Conservation (phyloP, 2,113 vertebrate species). For the Neolamprologus devosi region DNA sequence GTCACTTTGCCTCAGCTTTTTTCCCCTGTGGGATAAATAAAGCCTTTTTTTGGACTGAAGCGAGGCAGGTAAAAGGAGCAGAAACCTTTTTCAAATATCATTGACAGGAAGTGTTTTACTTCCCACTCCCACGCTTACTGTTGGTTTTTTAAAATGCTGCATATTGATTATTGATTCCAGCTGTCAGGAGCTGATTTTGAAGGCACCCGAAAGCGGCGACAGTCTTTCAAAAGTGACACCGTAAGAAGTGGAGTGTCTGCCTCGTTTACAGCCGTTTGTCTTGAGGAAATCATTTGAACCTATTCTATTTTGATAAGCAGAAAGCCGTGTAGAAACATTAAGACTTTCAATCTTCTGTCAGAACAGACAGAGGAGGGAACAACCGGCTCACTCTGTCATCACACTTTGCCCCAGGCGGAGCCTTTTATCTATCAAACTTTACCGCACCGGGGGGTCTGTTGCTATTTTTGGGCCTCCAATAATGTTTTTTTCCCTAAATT, state of each 20-base stretch:
- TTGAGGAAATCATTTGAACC: conserved; percentile 11
- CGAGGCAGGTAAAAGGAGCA: not conserved
- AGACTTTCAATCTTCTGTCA: conserved; percentile 44
- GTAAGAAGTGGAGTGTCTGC: not conserved
- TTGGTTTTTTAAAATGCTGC: not conserved
- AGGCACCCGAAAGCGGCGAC: not conserved
- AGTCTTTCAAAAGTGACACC: not conserved
- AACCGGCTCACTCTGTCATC: conserved; percentile 15
- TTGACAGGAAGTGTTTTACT: not conserved
- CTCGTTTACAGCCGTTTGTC: not conserved
- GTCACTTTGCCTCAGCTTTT: not conserved
- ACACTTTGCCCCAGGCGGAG: conserved; percentile 32
- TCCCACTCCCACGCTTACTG: not conserved
- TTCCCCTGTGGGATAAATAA: not conserved
- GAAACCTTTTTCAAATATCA: not conserved
- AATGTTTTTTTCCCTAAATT: not conserved
- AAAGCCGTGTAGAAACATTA: not conserved
- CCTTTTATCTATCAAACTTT: conserved; percentile 42
- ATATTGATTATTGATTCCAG: conserved; percentile 40
- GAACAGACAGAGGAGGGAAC: conserved; percentile 19
- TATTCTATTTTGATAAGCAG: conserved; percentile 24
- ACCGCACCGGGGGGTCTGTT: conserved; percentile 25
- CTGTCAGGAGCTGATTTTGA: conserved; percentile 23
- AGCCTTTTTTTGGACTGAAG: not conserved
- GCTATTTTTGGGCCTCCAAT: conserved; percentile 39